A percentile compares a stretch with the other conserved stretches of the same genome.
These are phyloP conservation scores for Drosophila kohkoa DNA, from an alignment of 1,140 invertebrate genomes.

Conservation along the genomic window DNA sequence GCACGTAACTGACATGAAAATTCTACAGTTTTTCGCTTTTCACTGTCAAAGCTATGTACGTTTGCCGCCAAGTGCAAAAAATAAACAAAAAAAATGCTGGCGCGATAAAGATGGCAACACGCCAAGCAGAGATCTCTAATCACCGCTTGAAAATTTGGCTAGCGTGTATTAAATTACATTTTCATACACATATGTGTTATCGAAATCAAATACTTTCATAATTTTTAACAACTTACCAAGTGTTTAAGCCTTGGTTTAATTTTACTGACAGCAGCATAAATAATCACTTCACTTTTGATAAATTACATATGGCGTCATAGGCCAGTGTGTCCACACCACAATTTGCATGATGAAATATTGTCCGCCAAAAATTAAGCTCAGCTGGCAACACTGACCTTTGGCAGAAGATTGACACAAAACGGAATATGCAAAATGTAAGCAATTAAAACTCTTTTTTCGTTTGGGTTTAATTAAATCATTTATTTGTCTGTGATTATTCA, in stretches of 20 bases:
- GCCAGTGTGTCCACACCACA: background rate
- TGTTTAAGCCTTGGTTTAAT: background rate
- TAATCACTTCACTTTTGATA: no score
- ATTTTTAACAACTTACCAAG: conserved; percentile 6
- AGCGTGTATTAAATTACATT: conserved; percentile 26
- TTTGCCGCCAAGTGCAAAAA: background rate
- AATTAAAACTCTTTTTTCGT: background rate
- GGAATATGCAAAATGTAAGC: background rate
- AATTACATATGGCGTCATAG: background rate
- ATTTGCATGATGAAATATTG: background rate
- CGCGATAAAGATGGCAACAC: conserved; percentile 32
- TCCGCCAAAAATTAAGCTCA: background rate
- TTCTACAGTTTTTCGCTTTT: conserved; percentile 49
- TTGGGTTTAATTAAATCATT: conserved; percentile 15
- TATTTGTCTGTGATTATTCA: conserved; percentile 18
- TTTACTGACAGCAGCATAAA: background rate
- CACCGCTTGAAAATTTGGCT: conserved; percentile 25
- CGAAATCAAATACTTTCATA: conserved; percentile 18
- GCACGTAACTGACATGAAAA: conserved; percentile 55
- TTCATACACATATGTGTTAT: conserved; percentile 5
- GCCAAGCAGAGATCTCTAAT: conserved; percentile 31
- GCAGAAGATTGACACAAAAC: background rate
- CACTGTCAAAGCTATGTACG: conserved; percentile 24
- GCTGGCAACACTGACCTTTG: conserved; percentile 20
- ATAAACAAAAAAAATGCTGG: background rate